phyloP scores from a whole-genome alignment of 2,113 vertebrate species.

The Camelus bactrianus region DNA sequence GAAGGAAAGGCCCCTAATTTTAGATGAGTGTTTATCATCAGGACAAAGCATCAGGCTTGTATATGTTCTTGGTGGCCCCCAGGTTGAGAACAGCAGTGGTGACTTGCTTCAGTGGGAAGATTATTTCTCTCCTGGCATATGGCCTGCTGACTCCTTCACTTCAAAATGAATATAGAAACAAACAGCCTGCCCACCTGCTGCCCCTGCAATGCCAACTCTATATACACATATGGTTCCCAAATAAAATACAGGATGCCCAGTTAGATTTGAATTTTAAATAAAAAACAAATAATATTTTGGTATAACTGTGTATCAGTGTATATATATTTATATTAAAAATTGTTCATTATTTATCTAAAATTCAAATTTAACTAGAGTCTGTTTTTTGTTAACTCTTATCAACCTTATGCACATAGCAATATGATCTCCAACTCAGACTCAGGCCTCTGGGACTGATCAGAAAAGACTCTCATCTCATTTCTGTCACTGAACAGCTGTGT shows the following conservation, averaged over 20 bases:
- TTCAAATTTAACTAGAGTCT: background rate
- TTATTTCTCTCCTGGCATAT: background rate
- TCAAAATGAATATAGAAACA: conserved; percentile 7
- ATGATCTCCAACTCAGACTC: background rate
- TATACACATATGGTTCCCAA: background rate
- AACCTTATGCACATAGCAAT: background rate
- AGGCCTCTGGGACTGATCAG: background rate
- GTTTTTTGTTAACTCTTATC: background rate
- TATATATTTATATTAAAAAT: background rate
- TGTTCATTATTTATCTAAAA: background rate
- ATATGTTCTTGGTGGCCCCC: background rate
- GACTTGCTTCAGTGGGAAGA: background rate
- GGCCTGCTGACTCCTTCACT: background rate
- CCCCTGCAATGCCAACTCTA: background rate
- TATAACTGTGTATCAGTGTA: background rate
- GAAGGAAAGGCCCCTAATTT: background rate
- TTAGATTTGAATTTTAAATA: conserved; percentile 31
- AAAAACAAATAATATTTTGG: background rate
- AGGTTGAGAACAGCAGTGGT: background rate
- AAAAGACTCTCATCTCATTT: background rate
- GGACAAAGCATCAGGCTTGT: background rate
- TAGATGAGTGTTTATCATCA: background rate
- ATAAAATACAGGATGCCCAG: background rate
- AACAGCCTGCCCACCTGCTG: background rate
- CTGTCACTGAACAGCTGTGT: background rate